A percentile compares a stretch with the other conserved stretches of the same genome.
These are phyloP conservation scores for Sminthurinus signatus DNA, from an alignment of 1,140 invertebrate genomes.

Conservation along the genomic window DNA sequence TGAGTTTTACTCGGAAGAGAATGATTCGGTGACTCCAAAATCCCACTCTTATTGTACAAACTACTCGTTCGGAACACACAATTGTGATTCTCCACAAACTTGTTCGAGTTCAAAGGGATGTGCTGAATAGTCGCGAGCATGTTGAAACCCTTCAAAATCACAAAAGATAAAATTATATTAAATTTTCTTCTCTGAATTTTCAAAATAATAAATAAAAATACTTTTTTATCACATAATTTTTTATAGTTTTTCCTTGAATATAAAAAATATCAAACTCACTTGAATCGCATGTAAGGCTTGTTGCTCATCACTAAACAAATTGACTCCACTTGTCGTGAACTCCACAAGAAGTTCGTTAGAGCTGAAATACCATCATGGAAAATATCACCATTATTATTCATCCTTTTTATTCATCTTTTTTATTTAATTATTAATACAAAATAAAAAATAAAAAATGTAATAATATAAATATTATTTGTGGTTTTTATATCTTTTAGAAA, in stretches of 20 bases:
- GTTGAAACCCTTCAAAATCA: slow-evolving; percentile 9
- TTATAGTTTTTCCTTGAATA: too few species aligned
- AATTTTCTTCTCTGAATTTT: too few species aligned
- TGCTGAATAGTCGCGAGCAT: slow-evolving; percentile 4
- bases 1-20: slow-evolving; percentile 5
- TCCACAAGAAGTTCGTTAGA: slow-evolving; percentile 9
- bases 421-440: too few species aligned
- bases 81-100: slow-evolving; percentile 9
- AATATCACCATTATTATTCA: too few species aligned
- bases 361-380: too few species aligned
- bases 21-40: slow-evolving; percentile 7
- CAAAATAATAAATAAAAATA: too few species aligned
- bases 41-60: slow-evolving; percentile 4
- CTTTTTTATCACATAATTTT: too few species aligned
- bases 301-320: background rate
- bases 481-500: too few species aligned
- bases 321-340: background rate
- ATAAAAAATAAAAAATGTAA: too few species aligned
- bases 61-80: slow-evolving; percentile 6
- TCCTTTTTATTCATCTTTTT: too few species aligned
- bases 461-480: too few species aligned
- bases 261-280: background rate
- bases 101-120: slow-evolving; percentile 1
- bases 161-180: too few species aligned
- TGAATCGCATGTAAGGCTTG: background rate